phyloP scores from a whole-genome alignment of 2,888 invertebrate genomes.

The Lasius fuliginosus region DNA sequence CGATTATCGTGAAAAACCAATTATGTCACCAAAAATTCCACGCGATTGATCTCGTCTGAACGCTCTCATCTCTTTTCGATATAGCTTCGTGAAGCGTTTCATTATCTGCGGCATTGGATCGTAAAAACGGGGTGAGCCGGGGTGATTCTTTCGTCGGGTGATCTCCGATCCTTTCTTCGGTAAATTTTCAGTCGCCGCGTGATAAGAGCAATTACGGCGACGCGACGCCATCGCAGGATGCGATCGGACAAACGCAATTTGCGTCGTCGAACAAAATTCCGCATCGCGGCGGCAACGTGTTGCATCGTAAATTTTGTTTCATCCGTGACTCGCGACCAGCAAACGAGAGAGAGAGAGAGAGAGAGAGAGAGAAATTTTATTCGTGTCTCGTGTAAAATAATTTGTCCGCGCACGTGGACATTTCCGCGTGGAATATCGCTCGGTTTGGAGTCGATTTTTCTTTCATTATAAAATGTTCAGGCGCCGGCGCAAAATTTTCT shows the following conservation, averaged over 20 bases:
- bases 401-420: conserved; percentile 43
- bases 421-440: not conserved
- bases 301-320: conserved; percentile 62
- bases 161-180: conserved; percentile 17
- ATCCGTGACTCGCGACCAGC: conserved; percentile 37
- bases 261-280: conserved; percentile 18
- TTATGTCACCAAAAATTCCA: not conserved
- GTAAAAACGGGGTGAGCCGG: not conserved
- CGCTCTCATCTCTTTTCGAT: not conserved
- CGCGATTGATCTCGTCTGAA: not conserved
- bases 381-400: conserved; percentile 69
- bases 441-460: not conserved
- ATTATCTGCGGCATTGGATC: not conserved
- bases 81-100: not conserved
- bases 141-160: not conserved
- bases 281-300: conserved; percentile 18
- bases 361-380: conserved; percentile 56
- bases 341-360: conserved; percentile 59
- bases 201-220: conserved; percentile 60
- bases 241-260: conserved; percentile 60
- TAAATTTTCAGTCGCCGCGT: conserved; percentile 46
- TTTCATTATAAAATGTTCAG: not conserved
- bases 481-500: not conserved
- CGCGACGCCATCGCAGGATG: conserved; percentile 48
- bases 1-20: not conserved